Evolutionary conservation across 2,797 vertebrate species (phyloP).

Genomic region (Parambassis ranga): DNA sequence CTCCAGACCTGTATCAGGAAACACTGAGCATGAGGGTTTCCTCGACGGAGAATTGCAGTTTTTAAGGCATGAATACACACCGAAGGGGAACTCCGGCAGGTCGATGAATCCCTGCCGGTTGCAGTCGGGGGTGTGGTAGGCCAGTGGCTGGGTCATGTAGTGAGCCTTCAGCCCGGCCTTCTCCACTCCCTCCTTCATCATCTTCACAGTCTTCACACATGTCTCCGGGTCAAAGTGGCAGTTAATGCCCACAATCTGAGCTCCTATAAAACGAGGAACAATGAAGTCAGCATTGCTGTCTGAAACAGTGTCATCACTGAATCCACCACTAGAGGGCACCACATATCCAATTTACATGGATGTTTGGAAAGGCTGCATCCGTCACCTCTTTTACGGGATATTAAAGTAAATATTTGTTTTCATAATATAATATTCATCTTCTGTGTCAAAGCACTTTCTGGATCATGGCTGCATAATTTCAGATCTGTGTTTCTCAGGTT

Average conservation of each 20-base stretch:
- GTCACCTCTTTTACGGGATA: too few relatives aligned
- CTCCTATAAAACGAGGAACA: constrained; percentile 76
- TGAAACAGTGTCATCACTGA: not conserved
- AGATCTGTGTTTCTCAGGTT: too few relatives aligned
- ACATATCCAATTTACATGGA: not conserved
- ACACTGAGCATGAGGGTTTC: not conserved
- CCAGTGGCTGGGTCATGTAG: constrained; percentile 91
- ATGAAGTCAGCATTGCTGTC: not conserved
- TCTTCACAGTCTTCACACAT: constrained; percentile 85
- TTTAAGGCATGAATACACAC: constrained; percentile 65
- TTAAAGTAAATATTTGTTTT: too few relatives aligned
- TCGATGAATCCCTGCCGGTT: constrained; percentile 94
- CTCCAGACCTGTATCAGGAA: constrained; percentile 83
- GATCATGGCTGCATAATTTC: too few relatives aligned
- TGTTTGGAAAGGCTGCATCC: too few relatives aligned
- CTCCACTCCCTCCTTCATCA: constrained; percentile 93
- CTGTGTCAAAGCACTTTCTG: too few relatives aligned
- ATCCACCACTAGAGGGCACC: constrained; percentile 1
- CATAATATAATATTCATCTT: too few relatives aligned
- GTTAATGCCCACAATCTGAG: constrained; percentile 91
- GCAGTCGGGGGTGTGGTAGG: constrained; percentile 93
- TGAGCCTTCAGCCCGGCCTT: constrained; percentile 88
- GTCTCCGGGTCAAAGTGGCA: constrained; percentile 94
- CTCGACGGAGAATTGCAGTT: not conserved
- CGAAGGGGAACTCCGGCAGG: constrained; percentile 94